Base-by-base conservation (phyloP, 2,797 vertebrate genomes). In the Florisuga fusca region DNA sequence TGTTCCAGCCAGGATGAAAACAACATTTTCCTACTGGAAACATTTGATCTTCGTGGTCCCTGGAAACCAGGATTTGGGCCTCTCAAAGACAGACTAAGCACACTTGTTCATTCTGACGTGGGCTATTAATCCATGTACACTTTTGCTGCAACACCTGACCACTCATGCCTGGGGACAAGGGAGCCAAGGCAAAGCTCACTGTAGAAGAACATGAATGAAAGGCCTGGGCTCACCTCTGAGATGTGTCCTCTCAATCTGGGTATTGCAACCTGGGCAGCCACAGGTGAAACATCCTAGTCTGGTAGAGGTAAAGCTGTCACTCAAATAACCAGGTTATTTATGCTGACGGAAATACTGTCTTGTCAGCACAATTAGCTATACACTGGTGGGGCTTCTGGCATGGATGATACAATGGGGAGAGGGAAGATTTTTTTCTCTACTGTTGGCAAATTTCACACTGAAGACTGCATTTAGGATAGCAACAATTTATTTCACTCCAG, bases 391-490 rank as follows among this genome's bases (percentile, higher is more conserved):
- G 6, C 71, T 93, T 11, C 68, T 94, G 75, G 25, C 53, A 51
- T 26, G 21, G 8, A 45, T 87, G 36, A 46, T 50, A 34, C 12
- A 41, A 76, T 31, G 26, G 46, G n/a, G 20, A 84, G 33, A 62
- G 75, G 45, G 55, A 84, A 53, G 19, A 3, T 3, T 54, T 66
- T 55, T 11, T 34, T 38, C n/a, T 12, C 50, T 74, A 61, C 26
- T 59, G 33, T 34, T 91, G 80, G 62, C 43, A 88, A 64, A 57
- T 86, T 90, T 83, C 64, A 54, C 45, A 87, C 57, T 33, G 75
- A 93, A 84, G 71, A 57, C n/a, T n/a, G 54, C 31, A 54, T 77
- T 89, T 80, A 80, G 29, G 33, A 68, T 36, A 87, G 46, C 15
- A 68, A 88, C 25, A 69, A 62, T 83, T 53, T 67, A 34, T 15